Evolutionary conservation across 2,113 vertebrate genomes (phyloP).

Genomic region (Bothrops jararaca): DNA sequence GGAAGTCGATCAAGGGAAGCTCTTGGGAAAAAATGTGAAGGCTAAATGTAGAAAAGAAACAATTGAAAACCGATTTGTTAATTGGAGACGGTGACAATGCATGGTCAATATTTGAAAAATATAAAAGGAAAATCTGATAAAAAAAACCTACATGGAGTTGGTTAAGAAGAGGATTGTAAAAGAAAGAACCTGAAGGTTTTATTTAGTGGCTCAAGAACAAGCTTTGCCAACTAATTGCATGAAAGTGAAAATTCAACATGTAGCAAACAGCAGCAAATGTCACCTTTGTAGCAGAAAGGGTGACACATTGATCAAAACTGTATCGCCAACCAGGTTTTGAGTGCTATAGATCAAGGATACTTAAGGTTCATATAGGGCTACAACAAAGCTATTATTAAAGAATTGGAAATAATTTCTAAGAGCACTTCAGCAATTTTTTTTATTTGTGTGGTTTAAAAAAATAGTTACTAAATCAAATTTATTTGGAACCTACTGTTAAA

Average conservation of each 20-base stretch:
- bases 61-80: not conserved
- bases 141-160: too few relatives aligned
- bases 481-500: not conserved
- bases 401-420: not conserved
- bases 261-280: not conserved
- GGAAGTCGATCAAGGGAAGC: not conserved
- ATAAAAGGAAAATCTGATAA: too few relatives aligned
- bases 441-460: not conserved
- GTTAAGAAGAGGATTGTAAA: too few relatives aligned
- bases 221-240: not conserved
- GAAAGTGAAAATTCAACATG: not conserved
- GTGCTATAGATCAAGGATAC: not conserved
- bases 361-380: not conserved
- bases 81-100: not conserved
- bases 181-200: too few relatives aligned
- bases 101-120: not conserved
- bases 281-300: not conserved
- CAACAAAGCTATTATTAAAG: not conserved
- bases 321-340: not conserved
- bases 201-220: too few relatives aligned
- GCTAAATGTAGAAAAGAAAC: not conserved
- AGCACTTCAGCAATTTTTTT: not conserved
- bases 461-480: not conserved
- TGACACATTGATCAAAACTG: not conserved
- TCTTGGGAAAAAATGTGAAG: not conserved